Percentiles rank a stretch among this genome's conserved stretches.
Conservation (phyloP, 2,797 vertebrate genomes). For the Aselliscus stoliczkanus region DNA sequence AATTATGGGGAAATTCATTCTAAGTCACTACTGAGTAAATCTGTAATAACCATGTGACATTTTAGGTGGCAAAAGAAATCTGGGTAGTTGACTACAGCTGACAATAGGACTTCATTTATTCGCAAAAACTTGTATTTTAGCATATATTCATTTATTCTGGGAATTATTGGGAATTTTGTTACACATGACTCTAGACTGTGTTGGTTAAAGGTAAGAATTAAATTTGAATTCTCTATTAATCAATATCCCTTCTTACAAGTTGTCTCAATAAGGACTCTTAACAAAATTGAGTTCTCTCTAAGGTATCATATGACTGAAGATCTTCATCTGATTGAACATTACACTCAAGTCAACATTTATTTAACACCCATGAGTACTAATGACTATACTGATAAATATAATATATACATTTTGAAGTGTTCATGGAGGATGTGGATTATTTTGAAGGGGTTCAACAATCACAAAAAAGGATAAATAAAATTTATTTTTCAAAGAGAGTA, state of each 20-base stretch:
- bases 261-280: neutral
- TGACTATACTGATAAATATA: neutral
- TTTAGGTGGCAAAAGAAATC: neutral
- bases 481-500: neutral
- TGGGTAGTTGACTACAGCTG: neutral
- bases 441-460: neutral
- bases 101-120: neutral
- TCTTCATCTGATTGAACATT: neutral
- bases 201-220: neutral
- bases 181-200: neutral
- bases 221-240: neutral
- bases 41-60: neutral
- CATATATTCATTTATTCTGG: neutral
- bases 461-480: neutral
- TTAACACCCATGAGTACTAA: neutral
- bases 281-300: neutral
- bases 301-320: neutral
- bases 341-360: neutral
- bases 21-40: neutral
- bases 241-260: neutral
- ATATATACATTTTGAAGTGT: neutral
- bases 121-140: neutral
- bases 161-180: neutral
- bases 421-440: neutral
- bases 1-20: neutral